phyloP scores from a whole-genome alignment of 2,888 invertebrate species.

The Yponomeuta sedellus region DNA sequence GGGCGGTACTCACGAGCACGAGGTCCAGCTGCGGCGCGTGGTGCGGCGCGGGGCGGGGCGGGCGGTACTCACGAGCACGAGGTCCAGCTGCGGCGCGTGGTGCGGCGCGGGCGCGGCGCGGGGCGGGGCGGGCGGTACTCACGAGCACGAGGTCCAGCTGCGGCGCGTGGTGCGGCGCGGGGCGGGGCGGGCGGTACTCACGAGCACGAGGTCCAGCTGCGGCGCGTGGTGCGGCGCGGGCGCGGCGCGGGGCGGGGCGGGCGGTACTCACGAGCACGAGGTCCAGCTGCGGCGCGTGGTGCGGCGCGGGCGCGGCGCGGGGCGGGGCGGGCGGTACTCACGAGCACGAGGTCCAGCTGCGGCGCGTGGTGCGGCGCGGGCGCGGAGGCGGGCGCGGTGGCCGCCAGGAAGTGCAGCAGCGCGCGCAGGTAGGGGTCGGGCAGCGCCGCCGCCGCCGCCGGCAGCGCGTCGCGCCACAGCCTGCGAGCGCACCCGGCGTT shows the following conservation, averaged over 20 bases:
- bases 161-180: no score
- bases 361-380: conserved; percentile 52
- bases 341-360: conserved; percentile 14
- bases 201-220: no score
- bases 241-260: no score
- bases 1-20: neutral
- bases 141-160: no score
- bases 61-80: no score
- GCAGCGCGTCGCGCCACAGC: conserved; percentile 88
- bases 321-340: conserved; percentile 20
- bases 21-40: no score
- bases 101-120: conserved; percentile 17
- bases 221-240: no score
- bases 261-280: neutral
- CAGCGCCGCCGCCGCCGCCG: conserved; percentile 85
- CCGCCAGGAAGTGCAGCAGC: conserved; percentile 92
- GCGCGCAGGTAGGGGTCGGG: conserved; percentile 94
- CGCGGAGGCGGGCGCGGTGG: conserved; percentile 75
- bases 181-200: no score
- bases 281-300: neutral
- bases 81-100: neutral
- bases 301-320: conserved; percentile 10
- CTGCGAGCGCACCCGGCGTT: conserved; percentile 29
- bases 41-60: no score
- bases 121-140: conserved; percentile 18